These are phyloP conservation scores for Heterodera schachtii DNA, from an alignment of 1,140 invertebrate genomes.

Conservation along the genomic window DNA sequence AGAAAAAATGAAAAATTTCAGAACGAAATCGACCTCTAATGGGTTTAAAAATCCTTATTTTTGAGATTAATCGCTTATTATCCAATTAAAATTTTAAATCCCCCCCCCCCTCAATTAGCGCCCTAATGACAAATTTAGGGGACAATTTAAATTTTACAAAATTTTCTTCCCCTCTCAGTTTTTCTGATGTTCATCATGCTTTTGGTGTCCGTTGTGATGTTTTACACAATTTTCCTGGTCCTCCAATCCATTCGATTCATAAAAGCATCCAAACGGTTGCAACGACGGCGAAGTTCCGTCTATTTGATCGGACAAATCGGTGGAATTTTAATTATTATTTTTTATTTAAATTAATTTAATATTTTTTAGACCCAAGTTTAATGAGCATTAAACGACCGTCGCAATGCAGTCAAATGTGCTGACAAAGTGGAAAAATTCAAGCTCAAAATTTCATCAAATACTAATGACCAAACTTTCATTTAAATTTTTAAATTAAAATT, in stretches of 20 bases:
- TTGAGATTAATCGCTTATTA: too few species aligned
- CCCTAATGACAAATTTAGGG: too few species aligned
- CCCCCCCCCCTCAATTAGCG: too few species aligned
- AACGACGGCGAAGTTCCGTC: slow-evolving; percentile 43
- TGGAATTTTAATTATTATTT: background rate
- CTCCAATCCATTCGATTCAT: slow-evolving; percentile 40
- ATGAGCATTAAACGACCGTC: slow-evolving; percentile 15
- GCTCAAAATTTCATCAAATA: too few species aligned
- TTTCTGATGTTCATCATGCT: slow-evolving; percentile 50
- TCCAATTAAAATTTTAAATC: too few species aligned
- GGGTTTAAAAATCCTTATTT: too few species aligned
- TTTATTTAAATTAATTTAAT: background rate
- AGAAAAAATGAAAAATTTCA: too few species aligned
- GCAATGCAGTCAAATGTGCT: slow-evolving; percentile 1
- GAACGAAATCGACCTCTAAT: too few species aligned
- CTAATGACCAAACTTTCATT: too few species aligned
- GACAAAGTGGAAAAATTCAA: background rate
- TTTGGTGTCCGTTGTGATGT: slow-evolving; percentile 35
- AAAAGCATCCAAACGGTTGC: slow-evolving; percentile 23
- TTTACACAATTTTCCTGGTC: slow-evolving; percentile 52
- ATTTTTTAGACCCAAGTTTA: slow-evolving; percentile 18
- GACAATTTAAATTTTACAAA: too few species aligned
- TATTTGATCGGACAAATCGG: slow-evolving; percentile 43
- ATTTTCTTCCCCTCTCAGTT: slow-evolving; percentile 6
- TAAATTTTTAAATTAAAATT: too few species aligned